A percentile compares a stretch with the other conserved stretches of the same genome.
phyloP scores from a whole-genome alignment of 2,888 invertebrate genomes.

The Dexiosoma caninum region DNA sequence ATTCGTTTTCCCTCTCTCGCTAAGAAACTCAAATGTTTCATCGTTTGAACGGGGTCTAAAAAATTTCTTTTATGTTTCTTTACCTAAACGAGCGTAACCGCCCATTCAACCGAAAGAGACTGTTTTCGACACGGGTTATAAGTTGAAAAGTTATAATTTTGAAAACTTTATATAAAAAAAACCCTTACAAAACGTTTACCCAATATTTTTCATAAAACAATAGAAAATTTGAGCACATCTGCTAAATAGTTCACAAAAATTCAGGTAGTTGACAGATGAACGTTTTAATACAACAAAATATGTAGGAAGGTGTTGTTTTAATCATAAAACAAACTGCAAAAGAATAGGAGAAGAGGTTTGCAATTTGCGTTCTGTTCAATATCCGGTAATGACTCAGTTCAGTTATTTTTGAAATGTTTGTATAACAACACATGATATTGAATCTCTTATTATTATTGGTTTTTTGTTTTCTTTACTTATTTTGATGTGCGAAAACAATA shows the following conservation, averaged over 20 bases:
- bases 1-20: too few relatives aligned
- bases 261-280: constrained; percentile 32
- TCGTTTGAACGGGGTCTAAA: too few relatives aligned
- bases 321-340: constrained; percentile 26
- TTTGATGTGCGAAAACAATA: constrained; percentile 33
- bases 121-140: constrained; percentile 55
- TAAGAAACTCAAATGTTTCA: too few relatives aligned
- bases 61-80: too few relatives aligned
- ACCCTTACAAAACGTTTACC: constrained; percentile 11
- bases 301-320: constrained; percentile 24
- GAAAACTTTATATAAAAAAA: neutral
- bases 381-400: constrained; percentile 46
- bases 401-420: neutral
- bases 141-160: constrained; percentile 42
- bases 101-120: neutral
- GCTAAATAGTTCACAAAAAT: constrained; percentile 23
- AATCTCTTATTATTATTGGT: constrained; percentile 12
- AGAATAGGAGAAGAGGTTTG: neutral
- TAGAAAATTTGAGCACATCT: constrained; percentile 34
- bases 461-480: neutral
- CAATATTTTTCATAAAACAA: constrained; percentile 35
- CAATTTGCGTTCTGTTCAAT: constrained; percentile 35
- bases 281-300: neutral
- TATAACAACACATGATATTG: constrained; percentile 10
- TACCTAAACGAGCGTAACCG: too few relatives aligned